Base-by-base conservation (phyloP, 2,113 vertebrate species). In the Rhizomys pruinosus region DNA sequence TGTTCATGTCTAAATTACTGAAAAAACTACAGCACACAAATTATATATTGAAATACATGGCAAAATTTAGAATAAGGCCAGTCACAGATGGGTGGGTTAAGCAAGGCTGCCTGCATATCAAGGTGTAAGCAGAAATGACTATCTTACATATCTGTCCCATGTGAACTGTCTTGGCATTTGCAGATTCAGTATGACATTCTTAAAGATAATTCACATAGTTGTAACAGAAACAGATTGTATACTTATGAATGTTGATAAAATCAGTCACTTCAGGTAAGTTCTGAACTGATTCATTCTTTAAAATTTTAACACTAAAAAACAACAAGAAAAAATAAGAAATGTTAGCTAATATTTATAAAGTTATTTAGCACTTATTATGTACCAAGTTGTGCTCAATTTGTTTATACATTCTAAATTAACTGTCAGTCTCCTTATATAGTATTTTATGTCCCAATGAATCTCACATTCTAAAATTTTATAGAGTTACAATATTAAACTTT, bases 231-330 rank as follows among this genome's bases (percentile, higher is more conserved):
- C 16, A 79, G 29, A 64, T 5, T 71, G 42, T 71, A 32, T 63
- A 86, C 66, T 81, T 64, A 63, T 59, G 39, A 84, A 87, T 63
- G 39, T 93, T 71, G 76, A 61, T 90, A 92, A 84, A 95, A 69
- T 37, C 34, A 79, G 37, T 19, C 57, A 63, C 23, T 80, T 78
- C 29, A 91, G 84, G 16, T 59, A 81, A 71, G 80, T 90, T 71
- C 29, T 90, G 59, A 92, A 90, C 29, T 37, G 37, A 20, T 20
- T 84, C 34, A 82, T 37, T 89, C 7, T 76, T 90, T 71, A 63
- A 81, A 88, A 71, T 6, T n/a, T 69, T 64, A 76, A 15, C 55
- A 84, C 23, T 63, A 37, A 11, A 57, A 47, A 42, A 57, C 37
- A 90, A 87, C 5, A 89, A 86, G 4, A 78, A 73, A 64, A 82